A percentile compares a stretch with the other conserved stretches of the same genome.
Conservation (phyloP, 2,888 invertebrate species). For the Tachina fera region DNA sequence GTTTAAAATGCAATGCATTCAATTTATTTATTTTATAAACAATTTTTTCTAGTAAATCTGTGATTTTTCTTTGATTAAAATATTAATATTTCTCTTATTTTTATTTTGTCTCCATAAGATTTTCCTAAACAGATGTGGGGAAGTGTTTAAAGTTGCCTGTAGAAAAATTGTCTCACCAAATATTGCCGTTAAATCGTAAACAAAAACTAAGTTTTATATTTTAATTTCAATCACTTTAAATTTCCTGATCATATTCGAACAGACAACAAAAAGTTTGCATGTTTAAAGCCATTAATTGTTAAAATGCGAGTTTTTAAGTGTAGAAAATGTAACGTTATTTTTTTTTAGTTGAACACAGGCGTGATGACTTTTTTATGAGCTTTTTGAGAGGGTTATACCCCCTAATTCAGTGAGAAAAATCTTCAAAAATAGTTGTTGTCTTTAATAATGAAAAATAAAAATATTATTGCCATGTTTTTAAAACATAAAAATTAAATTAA, state of each 20-base stretch:
- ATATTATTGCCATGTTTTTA: too few species aligned
- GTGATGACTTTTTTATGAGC: not conserved
- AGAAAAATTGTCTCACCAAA: conserved; percentile 58
- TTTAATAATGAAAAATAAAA: too few species aligned
- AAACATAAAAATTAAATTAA: too few species aligned
- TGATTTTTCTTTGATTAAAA: not conserved
- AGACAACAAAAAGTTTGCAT: conserved; percentile 57
- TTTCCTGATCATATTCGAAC: conserved; percentile 59
- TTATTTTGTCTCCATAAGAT: not conserved
- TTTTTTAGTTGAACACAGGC: conserved; percentile 7
- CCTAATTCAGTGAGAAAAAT: too few species aligned
- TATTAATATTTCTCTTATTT: not conserved
- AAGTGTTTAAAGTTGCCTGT: conserved; percentile 43
- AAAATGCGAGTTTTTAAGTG: conserved; percentile 42
- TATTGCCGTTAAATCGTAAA: conserved; percentile 29
- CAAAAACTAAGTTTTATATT: conserved; percentile 45
- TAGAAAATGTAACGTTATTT: conserved; percentile 41
- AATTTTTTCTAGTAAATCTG: not conserved
- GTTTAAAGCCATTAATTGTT: conserved; percentile 65
- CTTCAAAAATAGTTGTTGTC: too few species aligned
- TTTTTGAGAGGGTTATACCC: not conserved
- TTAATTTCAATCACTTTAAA: conserved; percentile 61
- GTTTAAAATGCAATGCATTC: too few species aligned
- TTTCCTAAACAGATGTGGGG: conserved; percentile 29
- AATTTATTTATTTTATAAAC: too few species aligned